Evolutionary conservation across 2,888 invertebrate genomes (phyloP), one percentile per base, ranked within the genome.

Genomic region (Apotomis turbidana): DNA sequence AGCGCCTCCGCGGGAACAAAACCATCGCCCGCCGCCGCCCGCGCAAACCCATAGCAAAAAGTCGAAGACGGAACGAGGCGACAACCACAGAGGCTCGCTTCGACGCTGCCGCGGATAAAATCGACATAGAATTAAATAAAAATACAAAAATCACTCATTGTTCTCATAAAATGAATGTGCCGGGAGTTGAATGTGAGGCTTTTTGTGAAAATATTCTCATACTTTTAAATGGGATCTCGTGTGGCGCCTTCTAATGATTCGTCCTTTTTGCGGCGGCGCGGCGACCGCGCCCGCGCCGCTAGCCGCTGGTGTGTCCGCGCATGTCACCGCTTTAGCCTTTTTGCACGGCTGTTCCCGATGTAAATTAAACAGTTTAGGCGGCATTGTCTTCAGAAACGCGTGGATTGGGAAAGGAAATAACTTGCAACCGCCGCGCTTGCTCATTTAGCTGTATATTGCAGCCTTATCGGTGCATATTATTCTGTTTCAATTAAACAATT

Each of bases 91-190:
- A 80, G 89, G 83, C 88, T 91, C 87, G 89, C 89, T 87, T 90
- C 90, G 86, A 85, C 87, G 85, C 85, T 84, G 88, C 87, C 84
- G 84, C 87, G 91, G 91, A 93, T 92, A 92, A 92, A 92, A 93
- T 93, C 93, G 93, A 93, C 92, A 93, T 93, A 93, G 91, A 93
- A 92, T 89, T 90, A 93, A 93, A 93, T 88, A 89, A 89, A 93
- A 93, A 91, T 90, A 93, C 93, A 93, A 93, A 93, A 93, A 91
- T 93, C 91, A 91, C 90, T 93, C 93, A 93, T 93, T 93, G 93
- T 93, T 93, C 93, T 92, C 93, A 91, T 92, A 91, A 93, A 93
- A 93, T 93, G 92, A 93, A 93, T 93, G 93, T 93, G 93, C 92
- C 87, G 89, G 87, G 91, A 92, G 90, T 91, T 92, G 93, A 92